Percentiles rank a stretch among this genome's conserved stretches.
Conservation (phyloP, 2,797 vertebrate genomes). For the Pogoniulus pusillus region DNA sequence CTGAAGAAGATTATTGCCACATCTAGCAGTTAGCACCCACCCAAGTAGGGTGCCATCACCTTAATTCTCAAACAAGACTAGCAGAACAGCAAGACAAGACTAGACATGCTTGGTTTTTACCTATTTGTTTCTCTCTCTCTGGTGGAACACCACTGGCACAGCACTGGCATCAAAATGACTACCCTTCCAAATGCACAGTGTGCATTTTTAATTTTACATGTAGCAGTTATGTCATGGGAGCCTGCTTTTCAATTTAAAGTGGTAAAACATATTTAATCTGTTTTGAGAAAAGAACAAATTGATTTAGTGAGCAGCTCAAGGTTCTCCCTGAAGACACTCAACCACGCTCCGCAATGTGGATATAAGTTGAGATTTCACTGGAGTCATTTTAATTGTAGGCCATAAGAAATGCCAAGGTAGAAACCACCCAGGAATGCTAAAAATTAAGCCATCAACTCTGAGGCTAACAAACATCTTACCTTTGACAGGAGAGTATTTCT, state of each 20-base stretch:
- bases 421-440: constrained; percentile 51
- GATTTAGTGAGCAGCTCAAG: constrained; percentile 47
- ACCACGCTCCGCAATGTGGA: constrained; percentile 21
- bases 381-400: constrained; percentile 50
- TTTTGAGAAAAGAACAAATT: constrained; percentile 63
- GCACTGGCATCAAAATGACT: constrained; percentile 48
- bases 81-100: constrained; percentile 53
- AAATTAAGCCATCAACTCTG: constrained; percentile 47
- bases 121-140: constrained; percentile 53
- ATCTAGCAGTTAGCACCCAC: constrained; percentile 55
- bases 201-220: constrained; percentile 40
- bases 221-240: constrained; percentile 28
- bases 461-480: constrained; percentile 15
- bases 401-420: constrained; percentile 41
- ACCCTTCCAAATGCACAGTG: constrained; percentile 14
- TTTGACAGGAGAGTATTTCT: not conserved
- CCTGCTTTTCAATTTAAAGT: constrained; percentile 55
- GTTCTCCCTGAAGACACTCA: constrained; percentile 34
- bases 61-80: constrained; percentile 56
- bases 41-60: constrained; percentile 42
- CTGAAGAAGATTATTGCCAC: constrained; percentile 45
- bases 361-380: constrained; percentile 17
- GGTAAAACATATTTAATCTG: constrained; percentile 64
- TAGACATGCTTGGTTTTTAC: constrained; percentile 70
- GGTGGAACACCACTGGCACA: constrained; percentile 36